Conservation (phyloP, 2,113 vertebrate species). For the Phylloscopus whistleri region DNA sequence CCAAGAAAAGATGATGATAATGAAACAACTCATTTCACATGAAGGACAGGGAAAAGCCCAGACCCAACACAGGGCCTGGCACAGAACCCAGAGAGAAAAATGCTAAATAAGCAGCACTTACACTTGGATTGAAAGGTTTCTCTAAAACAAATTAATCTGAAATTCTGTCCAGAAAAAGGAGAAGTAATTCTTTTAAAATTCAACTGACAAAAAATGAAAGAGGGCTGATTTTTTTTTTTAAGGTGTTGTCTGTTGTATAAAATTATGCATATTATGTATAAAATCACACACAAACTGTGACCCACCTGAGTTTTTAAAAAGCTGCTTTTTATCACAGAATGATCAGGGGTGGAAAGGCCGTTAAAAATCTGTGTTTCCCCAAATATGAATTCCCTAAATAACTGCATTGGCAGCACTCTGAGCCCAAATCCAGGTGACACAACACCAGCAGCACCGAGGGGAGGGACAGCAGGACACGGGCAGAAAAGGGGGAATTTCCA, state of each 20-base stretch:
- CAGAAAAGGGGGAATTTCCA: background rate
- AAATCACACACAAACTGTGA: accelerated
- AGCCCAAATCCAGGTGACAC: background rate
- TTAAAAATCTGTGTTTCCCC: background rate
- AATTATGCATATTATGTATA: background rate
- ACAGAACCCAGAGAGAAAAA: background rate
- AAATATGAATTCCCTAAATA: no score
- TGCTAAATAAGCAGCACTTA: accelerated
- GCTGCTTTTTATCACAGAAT: accelerated
- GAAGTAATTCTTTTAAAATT: background rate
- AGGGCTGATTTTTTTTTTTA: background rate
- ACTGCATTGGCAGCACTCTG: background rate
- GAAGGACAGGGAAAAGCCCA: background rate
- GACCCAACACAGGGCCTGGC: background rate
- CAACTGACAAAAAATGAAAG: background rate
- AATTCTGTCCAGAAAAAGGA: background rate
- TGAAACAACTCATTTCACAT: background rate
- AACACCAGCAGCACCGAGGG: accelerated
- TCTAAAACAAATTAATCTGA: background rate
- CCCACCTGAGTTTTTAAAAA: background rate
- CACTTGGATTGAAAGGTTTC: background rate
- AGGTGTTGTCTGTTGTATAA: accelerated
- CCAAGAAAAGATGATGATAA: background rate
- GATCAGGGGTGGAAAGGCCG: background rate
- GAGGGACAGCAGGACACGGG: background rate